These are phyloP conservation scores for Catharus ustulatus DNA, from an alignment of 2,797 vertebrate genomes.

Conservation along the genomic window DNA sequence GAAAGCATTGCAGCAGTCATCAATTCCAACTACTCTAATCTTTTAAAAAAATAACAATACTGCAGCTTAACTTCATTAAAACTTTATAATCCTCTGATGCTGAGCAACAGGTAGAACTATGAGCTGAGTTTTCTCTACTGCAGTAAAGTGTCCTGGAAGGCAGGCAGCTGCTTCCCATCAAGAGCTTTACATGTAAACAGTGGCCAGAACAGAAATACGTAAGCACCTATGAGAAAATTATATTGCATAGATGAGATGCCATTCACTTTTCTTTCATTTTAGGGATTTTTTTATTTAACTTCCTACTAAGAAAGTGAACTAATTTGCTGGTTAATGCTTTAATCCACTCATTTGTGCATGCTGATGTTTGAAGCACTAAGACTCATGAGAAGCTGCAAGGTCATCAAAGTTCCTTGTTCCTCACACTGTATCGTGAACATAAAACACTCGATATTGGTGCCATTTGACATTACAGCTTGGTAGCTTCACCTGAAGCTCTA, in stretches of 20 bases:
- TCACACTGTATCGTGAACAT: not conserved
- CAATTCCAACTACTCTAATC: not conserved
- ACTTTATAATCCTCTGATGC: not conserved
- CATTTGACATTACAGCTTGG: not conserved
- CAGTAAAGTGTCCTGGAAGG: not conserved
- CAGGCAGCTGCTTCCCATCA: not conserved
- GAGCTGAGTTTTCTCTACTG: not conserved
- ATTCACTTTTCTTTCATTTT: not conserved
- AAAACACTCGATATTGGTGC: not conserved
- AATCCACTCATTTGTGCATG: not conserved
- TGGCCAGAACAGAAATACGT: not conserved
- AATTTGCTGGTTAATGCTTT: not conserved
- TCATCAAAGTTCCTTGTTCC: not conserved
- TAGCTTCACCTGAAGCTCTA: not conserved
- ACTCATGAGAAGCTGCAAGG: not conserved
- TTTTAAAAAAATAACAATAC: not conserved
- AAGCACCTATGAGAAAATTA: not conserved
- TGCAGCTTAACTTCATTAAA: not conserved
- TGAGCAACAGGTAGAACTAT: not conserved
- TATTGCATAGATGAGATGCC: not conserved
- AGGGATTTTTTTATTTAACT: not conserved
- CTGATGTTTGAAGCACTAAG: not conserved
- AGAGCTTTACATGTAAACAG: not conserved
- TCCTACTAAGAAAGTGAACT: not conserved
- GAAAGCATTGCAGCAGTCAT: not conserved